These are phyloP conservation scores for Corythaeola cristata DNA, from an alignment of 2,113 vertebrate species.

Conservation along the genomic window DNA sequence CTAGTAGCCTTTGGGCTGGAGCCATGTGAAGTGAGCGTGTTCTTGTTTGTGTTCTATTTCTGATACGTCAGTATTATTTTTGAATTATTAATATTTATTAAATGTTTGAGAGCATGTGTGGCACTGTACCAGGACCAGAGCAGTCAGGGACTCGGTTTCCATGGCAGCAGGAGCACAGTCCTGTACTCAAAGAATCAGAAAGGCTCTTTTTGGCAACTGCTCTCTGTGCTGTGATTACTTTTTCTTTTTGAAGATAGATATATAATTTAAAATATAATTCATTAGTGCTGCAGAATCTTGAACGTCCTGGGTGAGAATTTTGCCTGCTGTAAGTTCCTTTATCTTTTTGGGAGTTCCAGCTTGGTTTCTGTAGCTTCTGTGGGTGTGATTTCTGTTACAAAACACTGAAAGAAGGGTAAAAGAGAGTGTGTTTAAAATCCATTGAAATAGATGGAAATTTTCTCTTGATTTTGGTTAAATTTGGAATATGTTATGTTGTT, in stretches of 20 bases:
- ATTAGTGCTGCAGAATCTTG: slow-evolving; percentile 3
- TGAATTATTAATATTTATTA: slow-evolving; percentile 55
- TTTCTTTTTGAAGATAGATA: slow-evolving; percentile 13
- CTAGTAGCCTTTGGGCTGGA: background rate
- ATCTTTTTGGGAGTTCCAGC: background rate
- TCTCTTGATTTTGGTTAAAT: background rate
- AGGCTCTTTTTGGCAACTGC: slow-evolving; percentile 32
- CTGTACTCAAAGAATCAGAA: slow-evolving; percentile 38
- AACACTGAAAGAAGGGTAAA: background rate
- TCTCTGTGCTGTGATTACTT: slow-evolving; percentile 12
- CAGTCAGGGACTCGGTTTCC: slow-evolving; percentile 45
- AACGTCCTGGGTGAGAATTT: background rate
- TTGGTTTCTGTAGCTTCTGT: slow-evolving; percentile 11
- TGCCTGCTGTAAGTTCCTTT: slow-evolving; percentile 40
- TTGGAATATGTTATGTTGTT: background rate
- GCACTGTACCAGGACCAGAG: slow-evolving; percentile 30
- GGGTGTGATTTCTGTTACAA: background rate
- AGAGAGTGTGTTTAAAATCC: background rate
- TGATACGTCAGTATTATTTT: slow-evolving; percentile 22
- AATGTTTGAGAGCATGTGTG: slow-evolving; percentile 48
- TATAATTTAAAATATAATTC: background rate
- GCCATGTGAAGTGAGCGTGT: background rate
- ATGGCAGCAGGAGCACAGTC: slow-evolving; percentile 56
- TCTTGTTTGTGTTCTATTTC: background rate
- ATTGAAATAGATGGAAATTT: background rate